A percentile compares a stretch with the other conserved stretches of the same genome.
Evolutionary conservation across 2,888 invertebrate genomes (phyloP).

Genomic region (Andrena chrysosceles): DNA sequence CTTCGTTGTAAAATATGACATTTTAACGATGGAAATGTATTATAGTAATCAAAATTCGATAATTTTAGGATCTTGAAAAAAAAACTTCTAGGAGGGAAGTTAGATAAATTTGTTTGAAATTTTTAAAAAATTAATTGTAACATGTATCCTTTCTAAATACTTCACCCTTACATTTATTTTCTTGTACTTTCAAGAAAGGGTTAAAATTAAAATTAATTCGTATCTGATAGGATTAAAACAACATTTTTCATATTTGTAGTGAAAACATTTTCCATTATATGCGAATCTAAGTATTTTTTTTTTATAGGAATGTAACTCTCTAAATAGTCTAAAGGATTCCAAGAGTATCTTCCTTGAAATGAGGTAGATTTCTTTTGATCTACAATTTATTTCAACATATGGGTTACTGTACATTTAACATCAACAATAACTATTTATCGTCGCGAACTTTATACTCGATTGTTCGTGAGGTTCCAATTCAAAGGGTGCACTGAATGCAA

Average conservation of each 20-base stretch:
- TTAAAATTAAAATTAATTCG: not conserved
- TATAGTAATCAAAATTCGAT: too few species aligned
- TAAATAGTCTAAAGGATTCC: not conserved
- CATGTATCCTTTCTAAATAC: too few species aligned
- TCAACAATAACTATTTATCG: not conserved
- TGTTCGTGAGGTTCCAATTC: slow-evolving; percentile 2
- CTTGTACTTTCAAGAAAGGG: too few species aligned
- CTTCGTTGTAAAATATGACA: too few species aligned
- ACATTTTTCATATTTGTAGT: not conserved
- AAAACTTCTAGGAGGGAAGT: too few species aligned
- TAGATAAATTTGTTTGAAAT: too few species aligned
- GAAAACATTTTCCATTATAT: not conserved
- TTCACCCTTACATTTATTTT: too few species aligned
- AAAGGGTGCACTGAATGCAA: not conserved
- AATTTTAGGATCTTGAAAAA: too few species aligned
- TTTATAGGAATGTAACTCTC: not conserved
- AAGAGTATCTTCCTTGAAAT: not conserved
- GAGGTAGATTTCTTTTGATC: not conserved
- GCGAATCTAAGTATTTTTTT: not conserved
- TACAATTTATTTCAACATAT: not conserved
- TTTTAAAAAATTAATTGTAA: too few species aligned
- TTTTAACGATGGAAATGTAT: too few species aligned
- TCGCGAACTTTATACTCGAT: not conserved
- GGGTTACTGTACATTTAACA: too few species aligned
- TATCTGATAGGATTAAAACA: not conserved